phyloP scores from a whole-genome alignment of 1,140 invertebrate genomes.

The Neotoxoptera formosana region DNA sequence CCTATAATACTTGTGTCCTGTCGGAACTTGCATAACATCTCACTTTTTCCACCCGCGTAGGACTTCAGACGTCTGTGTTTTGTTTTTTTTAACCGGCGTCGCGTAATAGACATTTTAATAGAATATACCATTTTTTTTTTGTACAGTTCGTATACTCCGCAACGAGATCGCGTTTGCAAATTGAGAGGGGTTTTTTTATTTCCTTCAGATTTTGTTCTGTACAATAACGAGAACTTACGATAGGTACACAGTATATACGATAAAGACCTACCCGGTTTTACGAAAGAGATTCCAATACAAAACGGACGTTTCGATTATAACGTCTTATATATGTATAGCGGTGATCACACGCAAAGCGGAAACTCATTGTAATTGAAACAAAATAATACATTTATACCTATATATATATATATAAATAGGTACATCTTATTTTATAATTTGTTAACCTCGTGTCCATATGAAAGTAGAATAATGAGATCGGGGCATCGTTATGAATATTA shows the following conservation, averaged over 20 bases:
- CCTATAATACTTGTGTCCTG: background rate
- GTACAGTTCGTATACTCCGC: background rate
- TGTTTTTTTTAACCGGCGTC: background rate
- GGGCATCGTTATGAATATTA: conserved; percentile 32
- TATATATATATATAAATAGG: background rate
- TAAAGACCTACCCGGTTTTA: background rate
- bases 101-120: background rate
- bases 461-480: conserved; percentile 54
- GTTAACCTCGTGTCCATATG: conserved; percentile 8
- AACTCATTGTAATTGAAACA: background rate
- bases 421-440: background rate
- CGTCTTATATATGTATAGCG: background rate
- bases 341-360: background rate
- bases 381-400: too few species aligned
- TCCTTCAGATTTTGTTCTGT: background rate
- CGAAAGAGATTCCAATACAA: background rate
- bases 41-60: background rate
- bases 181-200: background rate
- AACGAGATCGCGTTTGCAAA: background rate
- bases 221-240: background rate
- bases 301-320: background rate
- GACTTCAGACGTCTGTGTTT: background rate
- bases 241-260: background rate
- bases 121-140: background rate
- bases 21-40: background rate